phyloP scores from a whole-genome alignment of 2,113 vertebrate genomes.

The Antechinus flavipes region DNA sequence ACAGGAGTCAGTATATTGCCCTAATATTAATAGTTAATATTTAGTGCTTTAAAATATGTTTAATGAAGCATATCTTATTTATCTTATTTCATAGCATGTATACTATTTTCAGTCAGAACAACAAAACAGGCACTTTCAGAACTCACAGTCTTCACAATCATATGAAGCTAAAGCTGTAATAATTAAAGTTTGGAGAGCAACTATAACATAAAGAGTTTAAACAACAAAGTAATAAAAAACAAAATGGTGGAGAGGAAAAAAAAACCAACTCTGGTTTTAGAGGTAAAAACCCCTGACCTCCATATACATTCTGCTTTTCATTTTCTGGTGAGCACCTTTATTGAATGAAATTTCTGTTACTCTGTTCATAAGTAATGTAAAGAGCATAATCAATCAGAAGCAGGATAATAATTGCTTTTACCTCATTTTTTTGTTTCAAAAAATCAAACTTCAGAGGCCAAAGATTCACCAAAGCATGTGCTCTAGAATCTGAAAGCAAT shows the following conservation, averaged over 20 bases:
- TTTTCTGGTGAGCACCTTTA: neutral
- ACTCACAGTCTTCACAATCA: neutral
- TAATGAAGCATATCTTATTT: slow-evolving; percentile 28
- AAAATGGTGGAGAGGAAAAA: neutral
- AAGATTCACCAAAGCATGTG: too few species aligned
- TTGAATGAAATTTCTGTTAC: neutral
- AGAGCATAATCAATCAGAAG: neutral
- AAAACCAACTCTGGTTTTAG: neutral
- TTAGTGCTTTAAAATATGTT: slow-evolving; percentile 49
- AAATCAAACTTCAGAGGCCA: too few species aligned
- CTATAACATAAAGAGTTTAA: neutral
- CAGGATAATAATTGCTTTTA: neutral
- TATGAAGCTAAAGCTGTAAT: neutral
- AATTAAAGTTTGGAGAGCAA: neutral
- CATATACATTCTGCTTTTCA: neutral
- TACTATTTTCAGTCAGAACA: slow-evolving; percentile 40
- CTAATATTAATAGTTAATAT: slow-evolving; percentile 78
- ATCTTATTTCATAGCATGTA: slow-evolving; percentile 18
- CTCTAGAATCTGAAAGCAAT: too few species aligned
- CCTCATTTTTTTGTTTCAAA: neutral
- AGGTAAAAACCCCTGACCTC: neutral
- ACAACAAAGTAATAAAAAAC: neutral
- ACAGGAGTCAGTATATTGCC: slow-evolving; percentile 83
- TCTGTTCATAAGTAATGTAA: neutral
- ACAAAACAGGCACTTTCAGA: neutral